These are phyloP conservation scores for Drosophila novamexicana DNA, from an alignment of 1,140 invertebrate genomes.

Conservation along the genomic window DNA sequence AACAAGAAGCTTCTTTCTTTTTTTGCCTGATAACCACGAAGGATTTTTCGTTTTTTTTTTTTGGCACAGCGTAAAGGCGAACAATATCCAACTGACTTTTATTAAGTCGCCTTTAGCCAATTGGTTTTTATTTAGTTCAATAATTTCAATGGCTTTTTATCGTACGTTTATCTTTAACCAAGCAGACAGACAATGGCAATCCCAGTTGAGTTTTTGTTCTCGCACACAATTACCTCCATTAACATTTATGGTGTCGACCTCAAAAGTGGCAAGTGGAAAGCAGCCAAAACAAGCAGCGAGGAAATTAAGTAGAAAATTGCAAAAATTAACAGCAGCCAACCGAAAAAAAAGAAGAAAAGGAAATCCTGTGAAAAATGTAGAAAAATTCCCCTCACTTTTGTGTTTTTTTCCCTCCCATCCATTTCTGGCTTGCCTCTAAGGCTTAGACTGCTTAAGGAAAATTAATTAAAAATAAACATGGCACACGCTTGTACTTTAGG, in stretches of 20 bases:
- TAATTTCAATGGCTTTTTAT: conserved; percentile 19
- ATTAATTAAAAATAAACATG: conserved; percentile 84
- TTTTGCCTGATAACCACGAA: no score
- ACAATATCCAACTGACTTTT: background rate
- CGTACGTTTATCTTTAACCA: conserved; percentile 22
- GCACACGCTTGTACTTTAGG: conserved; percentile 76
- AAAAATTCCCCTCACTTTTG: conserved; percentile 27
- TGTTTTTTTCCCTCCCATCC: conserved; percentile 4
- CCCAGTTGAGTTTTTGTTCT: conserved; percentile 30
- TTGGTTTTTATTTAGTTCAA: conserved; percentile 31
- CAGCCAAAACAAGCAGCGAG: conserved; percentile 49
- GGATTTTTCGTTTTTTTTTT: background rate
- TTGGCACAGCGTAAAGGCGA: background rate
- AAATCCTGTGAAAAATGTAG: conserved; percentile 31
- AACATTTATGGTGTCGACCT: conserved; percentile 67
- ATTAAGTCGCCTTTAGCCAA: background rate
- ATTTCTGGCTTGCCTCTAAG: conserved; percentile 41
- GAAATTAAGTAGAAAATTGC: conserved; percentile 81
- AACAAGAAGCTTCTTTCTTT: no score
- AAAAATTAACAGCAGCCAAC: conserved; percentile 69
- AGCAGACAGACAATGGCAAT: conserved; percentile 31
- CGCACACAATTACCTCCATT: conserved; percentile 57
- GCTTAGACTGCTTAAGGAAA: conserved; percentile 81
- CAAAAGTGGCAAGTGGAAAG: conserved; percentile 26
- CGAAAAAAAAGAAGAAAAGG: conserved; percentile 16